A percentile compares a stretch with the other conserved stretches of the same genome.
phyloP scores from a whole-genome alignment of 92 coral and sea anemone genomes.

The Meandrina meandrites region DNA sequence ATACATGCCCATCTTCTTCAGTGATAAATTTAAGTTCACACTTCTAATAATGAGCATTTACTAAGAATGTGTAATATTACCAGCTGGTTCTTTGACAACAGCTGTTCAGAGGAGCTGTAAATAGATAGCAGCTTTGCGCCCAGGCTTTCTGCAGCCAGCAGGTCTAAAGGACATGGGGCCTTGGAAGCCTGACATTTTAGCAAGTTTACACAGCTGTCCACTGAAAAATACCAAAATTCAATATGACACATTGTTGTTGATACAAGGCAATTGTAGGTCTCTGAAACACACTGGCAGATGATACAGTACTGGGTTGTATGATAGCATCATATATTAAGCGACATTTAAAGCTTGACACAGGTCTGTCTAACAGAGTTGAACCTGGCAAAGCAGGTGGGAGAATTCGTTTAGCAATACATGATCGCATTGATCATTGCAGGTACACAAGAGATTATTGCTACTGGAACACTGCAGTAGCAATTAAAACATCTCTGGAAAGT shows the following conservation, averaged over 20 bases:
- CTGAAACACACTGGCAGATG: not conserved
- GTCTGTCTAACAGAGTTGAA: not conserved
- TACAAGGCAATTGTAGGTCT: not conserved
- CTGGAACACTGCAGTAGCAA: not conserved
- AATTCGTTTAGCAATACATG: not conserved
- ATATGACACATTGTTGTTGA: not conserved
- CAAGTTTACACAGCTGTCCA: constrained; percentile 46
- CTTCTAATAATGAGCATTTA: too few species aligned
- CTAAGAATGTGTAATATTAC: not conserved
- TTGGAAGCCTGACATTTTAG: constrained; percentile 68
- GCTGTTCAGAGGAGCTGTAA: constrained; percentile 17
- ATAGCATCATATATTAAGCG: not conserved
- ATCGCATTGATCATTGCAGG: not conserved
- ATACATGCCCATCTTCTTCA: too few species aligned
- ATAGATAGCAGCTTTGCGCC: constrained; percentile 3
- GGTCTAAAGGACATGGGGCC: constrained; percentile 70
- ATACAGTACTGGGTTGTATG: not conserved
- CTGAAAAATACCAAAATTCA: not conserved
- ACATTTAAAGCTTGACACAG: not conserved
- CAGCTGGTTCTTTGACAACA: constrained; percentile 20
- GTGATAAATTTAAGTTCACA: too few species aligned
- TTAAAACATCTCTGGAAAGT: not conserved
- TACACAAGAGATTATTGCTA: not conserved
- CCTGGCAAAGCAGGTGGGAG: not conserved
- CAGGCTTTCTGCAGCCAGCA: constrained; percentile 67